A percentile compares a stretch with the other conserved stretches of the same genome.
These are phyloP conservation scores for Cantharis nigra DNA, from an alignment of 2,888 invertebrate species.

Conservation along the genomic window DNA sequence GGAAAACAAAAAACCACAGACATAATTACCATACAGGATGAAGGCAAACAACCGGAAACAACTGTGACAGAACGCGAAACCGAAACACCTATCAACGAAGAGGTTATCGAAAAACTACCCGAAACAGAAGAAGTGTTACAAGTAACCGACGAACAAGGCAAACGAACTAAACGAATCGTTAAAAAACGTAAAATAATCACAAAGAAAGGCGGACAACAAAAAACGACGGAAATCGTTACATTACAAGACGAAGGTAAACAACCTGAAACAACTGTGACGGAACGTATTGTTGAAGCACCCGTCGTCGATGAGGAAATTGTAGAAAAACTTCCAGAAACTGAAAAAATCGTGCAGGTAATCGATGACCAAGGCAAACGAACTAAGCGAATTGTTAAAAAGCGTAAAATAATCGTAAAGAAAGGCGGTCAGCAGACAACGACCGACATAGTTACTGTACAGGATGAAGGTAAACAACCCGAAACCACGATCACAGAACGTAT, in stretches of 20 bases:
- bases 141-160: background rate
- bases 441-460: slow-evolving; percentile 33
- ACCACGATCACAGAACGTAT: slow-evolving; percentile 40
- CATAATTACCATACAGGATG: slow-evolving; percentile 49
- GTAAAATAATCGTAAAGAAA: slow-evolving; percentile 28
- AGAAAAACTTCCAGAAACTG: slow-evolving; percentile 41
- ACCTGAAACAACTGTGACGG: slow-evolving; percentile 46
- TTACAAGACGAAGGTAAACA: slow-evolving; percentile 45
- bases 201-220: slow-evolving; percentile 44
- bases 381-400: slow-evolving; percentile 34
- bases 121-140: slow-evolving; percentile 41
- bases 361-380: slow-evolving; percentile 27
- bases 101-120: slow-evolving; percentile 40
- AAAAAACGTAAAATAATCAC: slow-evolving; percentile 45
- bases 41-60: slow-evolving; percentile 43
- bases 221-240: slow-evolving; percentile 53
- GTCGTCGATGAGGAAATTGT: slow-evolving; percentile 32
- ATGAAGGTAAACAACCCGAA: slow-evolving; percentile 41
- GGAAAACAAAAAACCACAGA: slow-evolving; percentile 51
- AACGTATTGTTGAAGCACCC: slow-evolving; percentile 35
- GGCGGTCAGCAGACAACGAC: slow-evolving; percentile 50
- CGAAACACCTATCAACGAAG: background rate
- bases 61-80: background rate
- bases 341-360: slow-evolving; percentile 28
- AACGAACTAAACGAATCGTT: slow-evolving; percentile 43